Base-by-base conservation (phyloP, 2,888 invertebrate genomes). In the Dysmachus trigonus region DNA sequence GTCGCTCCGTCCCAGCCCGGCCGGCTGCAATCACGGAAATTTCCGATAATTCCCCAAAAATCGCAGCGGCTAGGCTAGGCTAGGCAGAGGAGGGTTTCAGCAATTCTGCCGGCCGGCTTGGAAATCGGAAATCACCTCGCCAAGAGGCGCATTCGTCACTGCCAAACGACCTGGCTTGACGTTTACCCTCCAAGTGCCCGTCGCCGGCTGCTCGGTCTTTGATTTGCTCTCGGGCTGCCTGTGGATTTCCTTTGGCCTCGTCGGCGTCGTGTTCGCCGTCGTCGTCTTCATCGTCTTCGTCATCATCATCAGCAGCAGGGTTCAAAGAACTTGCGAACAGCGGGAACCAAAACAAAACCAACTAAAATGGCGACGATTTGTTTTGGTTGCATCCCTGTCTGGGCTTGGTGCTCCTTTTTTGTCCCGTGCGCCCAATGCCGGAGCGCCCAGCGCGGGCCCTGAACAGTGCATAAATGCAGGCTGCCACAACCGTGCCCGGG, bases 291-390 rank as follows among this genome's bases (percentile, higher is more conserved):
- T 79, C 7, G 0, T 47, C 47, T 0, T 51, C 79, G 15, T 33
- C 73, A 51, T 38, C 47, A 8, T 10, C 15, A 79, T 1, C 35
- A n/a, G 4, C 51, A 79, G 13, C 1, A 79, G 35, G 27, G 79
- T 79, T 79, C 79, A 79, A 79, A 47, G 47, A 79, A 84, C 35
- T 22, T 13, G n/a, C 73, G 74, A 85, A 74, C 30, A 74, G 41
- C 27, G 27, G 51, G 74, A 73, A 85, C 10, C 85, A 85, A 85
- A 74, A 85, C 74, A 85, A 85, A 85, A 31, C 79, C 13, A 72
- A 72, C 18, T 51, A 85, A 85, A 74, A 85, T 85, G 85, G 85
- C 85, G 85, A 47, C 85, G 51, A 30, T 85, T 85, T 85, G 85
- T 85, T 85, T 85, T 85, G 73, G 41, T 85, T 51, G 73, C 73